phyloP scores from a whole-genome alignment of 2,113 vertebrate species.

The Siniperca knerii region DNA sequence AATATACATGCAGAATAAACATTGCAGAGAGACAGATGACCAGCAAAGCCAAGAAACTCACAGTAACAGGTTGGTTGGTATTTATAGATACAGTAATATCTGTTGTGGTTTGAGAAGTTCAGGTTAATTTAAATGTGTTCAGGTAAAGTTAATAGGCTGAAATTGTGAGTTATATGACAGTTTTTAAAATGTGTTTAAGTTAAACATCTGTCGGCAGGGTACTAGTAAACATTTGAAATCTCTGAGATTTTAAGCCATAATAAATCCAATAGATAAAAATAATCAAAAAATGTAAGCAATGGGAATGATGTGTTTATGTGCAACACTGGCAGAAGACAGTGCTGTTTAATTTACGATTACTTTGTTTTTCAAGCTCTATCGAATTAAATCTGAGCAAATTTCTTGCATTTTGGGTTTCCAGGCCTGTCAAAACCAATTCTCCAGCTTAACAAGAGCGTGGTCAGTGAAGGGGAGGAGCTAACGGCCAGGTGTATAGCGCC shows the following conservation, averaged over 20 bases:
- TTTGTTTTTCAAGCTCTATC: not conserved
- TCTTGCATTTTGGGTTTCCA: constrained; percentile 32
- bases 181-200: not conserved
- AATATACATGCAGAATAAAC: constrained; percentile 73
- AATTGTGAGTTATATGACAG: not conserved
- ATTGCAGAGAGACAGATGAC: fast-evolving
- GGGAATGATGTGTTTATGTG: not conserved
- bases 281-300: not conserved
- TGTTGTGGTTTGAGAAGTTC: not conserved
- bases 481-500: constrained; percentile 65
- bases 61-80: constrained; percentile 74
- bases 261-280: not conserved
- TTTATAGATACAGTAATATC: not conserved
- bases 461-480: constrained; percentile 74
- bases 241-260: not conserved
- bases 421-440: constrained; percentile 77
- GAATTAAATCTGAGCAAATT: not conserved
- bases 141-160: not conserved
- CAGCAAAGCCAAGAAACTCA: constrained; percentile 49
- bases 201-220: not conserved
- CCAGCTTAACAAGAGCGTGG: not conserved
- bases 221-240: not conserved
- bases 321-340: not conserved
- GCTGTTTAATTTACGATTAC: not conserved
- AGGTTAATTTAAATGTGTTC: not conserved